Evolutionary conservation across 2,797 vertebrate species (phyloP).

Genomic region (Oryzias sinensis): DNA sequence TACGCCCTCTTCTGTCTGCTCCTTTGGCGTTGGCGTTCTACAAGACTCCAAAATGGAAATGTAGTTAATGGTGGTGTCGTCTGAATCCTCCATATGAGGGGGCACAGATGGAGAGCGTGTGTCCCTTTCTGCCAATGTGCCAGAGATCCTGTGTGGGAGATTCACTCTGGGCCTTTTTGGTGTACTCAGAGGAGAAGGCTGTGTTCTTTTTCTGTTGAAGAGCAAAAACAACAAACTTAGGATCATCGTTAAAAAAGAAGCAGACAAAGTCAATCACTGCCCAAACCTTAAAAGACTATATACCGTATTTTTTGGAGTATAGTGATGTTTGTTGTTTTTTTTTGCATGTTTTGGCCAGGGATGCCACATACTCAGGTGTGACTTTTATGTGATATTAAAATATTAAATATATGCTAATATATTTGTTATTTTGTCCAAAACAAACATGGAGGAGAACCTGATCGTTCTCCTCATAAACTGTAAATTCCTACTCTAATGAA

Average conservation of each 20-base stretch:
- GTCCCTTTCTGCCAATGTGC: conserved; percentile 5
- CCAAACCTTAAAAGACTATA: no score
- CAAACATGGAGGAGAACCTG: no score
- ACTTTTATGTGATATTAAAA: no score
- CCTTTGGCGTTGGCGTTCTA: conserved; percentile 83
- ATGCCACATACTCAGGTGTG: no score
- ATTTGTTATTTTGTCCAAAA: no score
- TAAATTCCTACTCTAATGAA: no score
- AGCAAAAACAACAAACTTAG: conserved; percentile 16
- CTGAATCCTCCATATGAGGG: conserved; percentile 19
- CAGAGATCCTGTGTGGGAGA: neutral
- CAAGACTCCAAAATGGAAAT: conserved; percentile 82
- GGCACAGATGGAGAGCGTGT: conserved; percentile 15
- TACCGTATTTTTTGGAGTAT: no score
- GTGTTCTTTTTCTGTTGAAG: conserved; percentile 75
- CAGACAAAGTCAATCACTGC: neutral
- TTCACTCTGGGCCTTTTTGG: conserved; percentile 72
- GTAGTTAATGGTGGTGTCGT: conserved; percentile 75
- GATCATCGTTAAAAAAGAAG: neutral
- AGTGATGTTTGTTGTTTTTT: no score
- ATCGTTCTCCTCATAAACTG: no score
- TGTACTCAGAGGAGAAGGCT: conserved; percentile 42
- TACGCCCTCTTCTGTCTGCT: conserved; percentile 42
- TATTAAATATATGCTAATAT: no score
- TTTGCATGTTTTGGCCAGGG: no score